phyloP scores from a whole-genome alignment of 1,140 invertebrate genomes.

The Carposina sasakii region DNA sequence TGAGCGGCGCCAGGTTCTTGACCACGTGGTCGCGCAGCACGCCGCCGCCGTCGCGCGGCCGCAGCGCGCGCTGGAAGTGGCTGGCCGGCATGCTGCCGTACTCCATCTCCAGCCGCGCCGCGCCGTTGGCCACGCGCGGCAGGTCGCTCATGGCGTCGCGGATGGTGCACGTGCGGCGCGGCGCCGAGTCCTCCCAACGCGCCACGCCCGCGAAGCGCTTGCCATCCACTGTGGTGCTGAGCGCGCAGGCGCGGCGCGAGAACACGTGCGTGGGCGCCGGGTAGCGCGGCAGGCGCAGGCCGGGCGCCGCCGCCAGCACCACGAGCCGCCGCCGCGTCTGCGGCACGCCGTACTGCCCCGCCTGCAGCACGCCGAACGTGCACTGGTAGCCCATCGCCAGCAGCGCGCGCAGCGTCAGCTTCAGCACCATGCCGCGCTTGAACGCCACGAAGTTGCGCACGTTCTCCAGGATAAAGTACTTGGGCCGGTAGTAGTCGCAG shows the following conservation, averaged over 20 bases:
- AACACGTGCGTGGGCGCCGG: constrained; percentile 90
- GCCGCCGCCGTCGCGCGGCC: constrained; percentile 74
- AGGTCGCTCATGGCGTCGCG: constrained; percentile 89
- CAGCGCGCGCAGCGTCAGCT: constrained; percentile 84
- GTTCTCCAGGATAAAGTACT: constrained; percentile 90
- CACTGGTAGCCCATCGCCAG: constrained; percentile 92
- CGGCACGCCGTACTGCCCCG: constrained; percentile 89
- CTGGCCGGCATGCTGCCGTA: constrained; percentile 83
- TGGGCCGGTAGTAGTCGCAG: constrained; percentile 90
- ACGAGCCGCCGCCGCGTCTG: constrained; percentile 87
- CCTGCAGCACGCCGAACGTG: constrained; percentile 89
- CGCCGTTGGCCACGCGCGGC: constrained; percentile 84
- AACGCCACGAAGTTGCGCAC: constrained; percentile 90
- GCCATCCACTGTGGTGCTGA: constrained; percentile 83
- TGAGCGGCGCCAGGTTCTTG: constrained; percentile 87
- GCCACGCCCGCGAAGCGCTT: constrained; percentile 72
- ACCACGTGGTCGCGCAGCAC: constrained; percentile 86
- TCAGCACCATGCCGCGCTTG: constrained; percentile 86
- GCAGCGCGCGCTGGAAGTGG: constrained; percentile 84
- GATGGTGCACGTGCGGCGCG: constrained; percentile 83
- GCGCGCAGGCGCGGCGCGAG: constrained; percentile 79
- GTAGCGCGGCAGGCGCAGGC: constrained; percentile 83
- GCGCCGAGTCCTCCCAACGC: constrained; percentile 75
- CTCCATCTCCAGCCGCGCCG: constrained; percentile 79
- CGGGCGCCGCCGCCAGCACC: constrained; percentile 88